A percentile compares a stretch with the other conserved stretches of the same genome.
Conservation (phyloP, 2,797 vertebrate genomes). For the Glossophaga mutica region DNA sequence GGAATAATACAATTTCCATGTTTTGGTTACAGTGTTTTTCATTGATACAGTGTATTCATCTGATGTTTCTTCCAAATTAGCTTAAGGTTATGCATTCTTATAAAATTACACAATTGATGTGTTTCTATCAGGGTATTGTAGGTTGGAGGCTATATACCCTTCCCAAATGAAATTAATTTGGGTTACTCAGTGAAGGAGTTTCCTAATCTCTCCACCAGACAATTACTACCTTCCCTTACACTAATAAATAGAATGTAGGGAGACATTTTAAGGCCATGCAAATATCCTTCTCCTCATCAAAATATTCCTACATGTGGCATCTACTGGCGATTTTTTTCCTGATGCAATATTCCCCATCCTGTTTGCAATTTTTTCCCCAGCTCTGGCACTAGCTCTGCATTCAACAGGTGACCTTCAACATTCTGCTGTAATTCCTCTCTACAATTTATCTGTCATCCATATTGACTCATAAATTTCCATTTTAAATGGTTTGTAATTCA, state of each 20-base stretch:
- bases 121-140: not conserved
- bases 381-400: not conserved
- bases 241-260: not conserved
- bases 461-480: not conserved
- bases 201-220: not conserved
- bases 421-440: not conserved
- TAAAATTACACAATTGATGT: not conserved
- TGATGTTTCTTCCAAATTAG: not conserved
- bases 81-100: not conserved
- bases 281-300: not conserved
- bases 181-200: not conserved
- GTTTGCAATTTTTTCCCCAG: not conserved
- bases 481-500: not conserved
- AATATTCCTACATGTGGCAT: not conserved
- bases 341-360: not conserved
- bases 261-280: not conserved
- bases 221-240: not conserved
- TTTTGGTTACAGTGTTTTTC: not conserved
- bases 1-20: not conserved
- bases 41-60: not conserved
- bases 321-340: not conserved
- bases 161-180: not conserved
- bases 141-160: not conserved
- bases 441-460: not conserved
- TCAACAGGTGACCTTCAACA: not conserved